phyloP scores from a whole-genome alignment of 2,888 invertebrate species.

The Taphrorychus bicolor region DNA sequence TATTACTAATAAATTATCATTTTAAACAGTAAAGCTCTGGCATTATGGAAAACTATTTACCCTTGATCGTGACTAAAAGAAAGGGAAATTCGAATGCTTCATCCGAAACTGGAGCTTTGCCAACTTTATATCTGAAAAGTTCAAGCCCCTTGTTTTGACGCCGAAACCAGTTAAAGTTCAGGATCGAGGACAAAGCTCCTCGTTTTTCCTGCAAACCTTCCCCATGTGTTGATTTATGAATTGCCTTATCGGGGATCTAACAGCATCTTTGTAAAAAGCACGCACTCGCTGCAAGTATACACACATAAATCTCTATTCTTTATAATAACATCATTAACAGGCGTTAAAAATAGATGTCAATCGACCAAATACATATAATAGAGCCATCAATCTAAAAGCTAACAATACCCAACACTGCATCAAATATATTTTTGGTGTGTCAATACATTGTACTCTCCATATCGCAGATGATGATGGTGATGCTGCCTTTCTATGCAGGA shows the following conservation, averaged over 20 bases:
- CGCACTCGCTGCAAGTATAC: background rate
- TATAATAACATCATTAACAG: background rate
- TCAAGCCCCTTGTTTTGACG: conserved; percentile 23
- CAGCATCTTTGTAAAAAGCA: background rate
- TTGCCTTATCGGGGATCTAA: background rate
- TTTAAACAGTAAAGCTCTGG: no score
- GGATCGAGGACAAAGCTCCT: conserved; percentile 28
- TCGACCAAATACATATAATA: conserved; percentile 25
- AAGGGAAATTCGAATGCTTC: conserved; percentile 19
- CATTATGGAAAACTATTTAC: background rate
- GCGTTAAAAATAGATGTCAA: conserved; percentile 6
- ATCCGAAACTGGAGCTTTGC: conserved; percentile 12
- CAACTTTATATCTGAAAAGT: conserved; percentile 20
- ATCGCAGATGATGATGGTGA: conserved; percentile 17
- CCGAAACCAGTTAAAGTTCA: conserved; percentile 11
- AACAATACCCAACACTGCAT: conserved; percentile 12
- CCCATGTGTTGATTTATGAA: background rate
- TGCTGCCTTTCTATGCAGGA: conserved; percentile 20
- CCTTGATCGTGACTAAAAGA: conserved; percentile 1
- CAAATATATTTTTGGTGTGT: conserved; percentile 14
- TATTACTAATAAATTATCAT: no score
- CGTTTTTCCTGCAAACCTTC: conserved; percentile 7
- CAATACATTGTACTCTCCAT: conserved; percentile 21
- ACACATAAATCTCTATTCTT: background rate
- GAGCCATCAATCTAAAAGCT: conserved; percentile 18